Evolutionary conservation across 2,797 vertebrate species (phyloP), one percentile per base, ranked within the genome.

Genomic region (Stomatorhinus walkeri): DNA sequence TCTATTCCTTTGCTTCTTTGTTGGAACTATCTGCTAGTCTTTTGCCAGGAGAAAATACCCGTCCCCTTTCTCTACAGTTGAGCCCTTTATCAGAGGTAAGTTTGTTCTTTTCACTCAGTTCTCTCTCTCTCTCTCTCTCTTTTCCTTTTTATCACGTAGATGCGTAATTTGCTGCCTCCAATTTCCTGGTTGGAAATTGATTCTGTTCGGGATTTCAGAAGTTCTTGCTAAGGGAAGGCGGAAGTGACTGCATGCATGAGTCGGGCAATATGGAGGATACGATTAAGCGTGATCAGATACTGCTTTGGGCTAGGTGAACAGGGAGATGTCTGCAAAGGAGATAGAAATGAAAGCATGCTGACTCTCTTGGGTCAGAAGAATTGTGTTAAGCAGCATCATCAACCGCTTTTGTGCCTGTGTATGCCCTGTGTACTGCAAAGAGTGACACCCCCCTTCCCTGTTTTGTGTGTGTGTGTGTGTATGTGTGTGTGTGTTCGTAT

Each of bases 61-160:
- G 87, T 87, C 16, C 86, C 32, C 32, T 87, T 46, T 68, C 43
- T 68, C 56, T 48, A 7, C 56, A 87, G 86, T 68, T 48, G 51
- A 49, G n/a, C 87, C 19, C 54, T 87, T 87, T 43, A 48, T 64
- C 40, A 48, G 87, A 64, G 54, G 56, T 87, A 87, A 87, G 87
- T 87, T 43, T 85, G 3, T 24, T 43, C 56, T 54, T n/a, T 85
- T 85, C 36, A 9, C 79, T 86, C 49, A 86, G 22, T 52, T 86
- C 61, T 64, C 61, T 28, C 59, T 46, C 5, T 46, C 40, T 64
- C 59, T 61, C 59, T 64, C 59, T 28, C 59, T 61, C 59, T 64
- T 7, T 64, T 8, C 32, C 12, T 76, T 81, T 46, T 81, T 81
- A 9, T 81, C 19, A 9, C 76, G n/a, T 46, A 81, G 40, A 40